phyloP scores from a whole-genome alignment of 2,797 vertebrate genomes.

The Leptodactylus fallax region DNA sequence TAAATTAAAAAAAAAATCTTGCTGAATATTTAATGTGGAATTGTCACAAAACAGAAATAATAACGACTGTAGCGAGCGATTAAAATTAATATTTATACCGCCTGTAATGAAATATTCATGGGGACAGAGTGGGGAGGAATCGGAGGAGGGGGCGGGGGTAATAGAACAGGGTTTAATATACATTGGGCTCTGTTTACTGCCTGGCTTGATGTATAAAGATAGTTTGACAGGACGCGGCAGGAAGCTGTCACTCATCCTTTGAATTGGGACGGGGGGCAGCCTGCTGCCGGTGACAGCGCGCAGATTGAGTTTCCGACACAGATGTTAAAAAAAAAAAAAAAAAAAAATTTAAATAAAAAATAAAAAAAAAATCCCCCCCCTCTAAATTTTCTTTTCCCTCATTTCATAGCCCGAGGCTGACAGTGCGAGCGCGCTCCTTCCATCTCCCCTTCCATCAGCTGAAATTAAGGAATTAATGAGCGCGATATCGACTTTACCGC shows the following conservation, averaged over 20 bases:
- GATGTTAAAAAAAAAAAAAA: slow-evolving; percentile 82
- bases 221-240: slow-evolving; percentile 78
- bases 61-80: slow-evolving; percentile 97
- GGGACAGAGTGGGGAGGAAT: slow-evolving; percentile 76
- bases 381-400: slow-evolving; percentile 72
- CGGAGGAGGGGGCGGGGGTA: slow-evolving; percentile 68
- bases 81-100: slow-evolving; percentile 99
- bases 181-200: slow-evolving; percentile 83
- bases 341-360: slow-evolving; percentile 46
- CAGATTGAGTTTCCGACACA: slow-evolving; percentile 92
- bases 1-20: slow-evolving; percentile 80
- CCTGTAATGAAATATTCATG: slow-evolving; percentile 98
- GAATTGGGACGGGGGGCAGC: slow-evolving; percentile 69
- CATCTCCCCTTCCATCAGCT: slow-evolving; percentile 91
- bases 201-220: slow-evolving; percentile 84
- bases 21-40: slow-evolving; percentile 97
- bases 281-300: slow-evolving; percentile 85
- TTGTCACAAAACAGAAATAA: slow-evolving; percentile 95
- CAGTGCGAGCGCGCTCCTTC: slow-evolving; percentile 81
- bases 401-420: slow-evolving; percentile 84
- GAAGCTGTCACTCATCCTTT: slow-evolving; percentile 82
- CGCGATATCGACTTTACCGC: slow-evolving; percentile 90
- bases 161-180: slow-evolving; percentile 84
- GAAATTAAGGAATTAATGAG: slow-evolving; percentile 99
- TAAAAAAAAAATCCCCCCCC: slow-evolving; percentile 74